Evolutionary conservation across 2,888 invertebrate genomes (phyloP).

Genomic region (Trachelus tabidus): DNA sequence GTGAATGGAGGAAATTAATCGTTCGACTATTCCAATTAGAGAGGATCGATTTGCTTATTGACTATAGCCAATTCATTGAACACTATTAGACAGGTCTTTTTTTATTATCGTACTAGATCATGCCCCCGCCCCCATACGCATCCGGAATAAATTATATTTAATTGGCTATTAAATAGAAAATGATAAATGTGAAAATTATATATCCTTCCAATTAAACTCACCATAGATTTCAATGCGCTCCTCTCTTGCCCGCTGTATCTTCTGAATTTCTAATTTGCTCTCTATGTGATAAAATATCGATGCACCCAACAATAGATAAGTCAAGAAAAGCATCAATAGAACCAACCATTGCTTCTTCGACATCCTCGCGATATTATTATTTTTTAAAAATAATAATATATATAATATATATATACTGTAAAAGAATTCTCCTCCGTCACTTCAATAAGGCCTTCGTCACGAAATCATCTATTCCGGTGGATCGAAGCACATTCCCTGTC

Average conservation of each 20-base stretch:
- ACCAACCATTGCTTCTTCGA: conserved; percentile 84
- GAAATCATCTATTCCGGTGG: conserved; percentile 32
- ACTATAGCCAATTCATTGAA: neutral
- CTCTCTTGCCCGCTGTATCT: conserved; percentile 70
- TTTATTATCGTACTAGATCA: neutral
- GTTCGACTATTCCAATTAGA: neutral
- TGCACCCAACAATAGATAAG: conserved; percentile 85
- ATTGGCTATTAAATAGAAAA: neutral
- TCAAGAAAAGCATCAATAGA: conserved; percentile 79
- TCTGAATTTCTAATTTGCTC: conserved; percentile 75
- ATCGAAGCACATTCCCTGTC: neutral
- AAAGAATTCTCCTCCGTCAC: neutral
- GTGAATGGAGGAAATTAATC: neutral
- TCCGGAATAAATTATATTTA: neutral
- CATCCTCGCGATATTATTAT: conserved; percentile 68
- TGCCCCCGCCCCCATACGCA: neutral
- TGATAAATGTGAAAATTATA: neutral
- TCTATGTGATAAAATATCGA: conserved; percentile 87
- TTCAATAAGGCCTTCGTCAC: conserved; percentile 37
- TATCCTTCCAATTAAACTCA: conserved; percentile 65
- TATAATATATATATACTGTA: neutral
- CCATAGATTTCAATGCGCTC: conserved; percentile 79
- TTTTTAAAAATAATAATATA: neutral
- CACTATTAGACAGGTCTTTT: neutral
- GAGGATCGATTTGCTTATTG: neutral